These are phyloP conservation scores for Panzeria rudis DNA, from an alignment of 2,888 invertebrate genomes.

Conservation along the genomic window DNA sequence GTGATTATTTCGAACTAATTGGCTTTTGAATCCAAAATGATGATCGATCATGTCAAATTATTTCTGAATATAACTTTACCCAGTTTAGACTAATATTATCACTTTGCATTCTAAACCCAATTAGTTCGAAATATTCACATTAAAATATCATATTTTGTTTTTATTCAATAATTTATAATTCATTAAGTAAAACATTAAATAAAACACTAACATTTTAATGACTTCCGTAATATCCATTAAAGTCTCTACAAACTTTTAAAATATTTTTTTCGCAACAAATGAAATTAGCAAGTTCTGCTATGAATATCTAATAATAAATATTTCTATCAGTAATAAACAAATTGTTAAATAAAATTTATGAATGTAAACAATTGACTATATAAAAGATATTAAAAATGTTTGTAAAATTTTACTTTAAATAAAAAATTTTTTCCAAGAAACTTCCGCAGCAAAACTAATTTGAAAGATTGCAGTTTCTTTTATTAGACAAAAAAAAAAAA, in stretches of 20 bases:
- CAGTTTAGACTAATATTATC: no score
- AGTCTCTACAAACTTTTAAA: not conserved
- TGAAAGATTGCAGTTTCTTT: not conserved
- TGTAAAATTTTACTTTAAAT: not conserved
- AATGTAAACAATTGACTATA: conserved; percentile 10
- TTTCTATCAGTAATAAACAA: not conserved
- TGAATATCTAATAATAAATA: not conserved
- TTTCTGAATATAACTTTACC: no score
- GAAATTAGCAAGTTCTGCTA: not conserved
- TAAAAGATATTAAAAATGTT: not conserved
- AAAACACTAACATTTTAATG: conserved; percentile 8
- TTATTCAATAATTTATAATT: not conserved
- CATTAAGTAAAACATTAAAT: conserved; percentile 1
- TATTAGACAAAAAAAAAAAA: not conserved
- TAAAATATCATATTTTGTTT: no score
- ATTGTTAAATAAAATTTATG: conserved; percentile 29
- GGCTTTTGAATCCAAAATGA: no score
- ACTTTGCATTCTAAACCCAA: no score
- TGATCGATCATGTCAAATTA: no score
- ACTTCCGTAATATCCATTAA: conserved; percentile 12
- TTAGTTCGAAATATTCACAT: no score
- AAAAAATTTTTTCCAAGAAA: not conserved
- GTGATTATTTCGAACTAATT: no score
- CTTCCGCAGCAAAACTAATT: not conserved
- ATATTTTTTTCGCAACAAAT: conserved; percentile 2